phyloP scores from a whole-genome alignment of 2,797 vertebrate species.

The Phoebastria nigripes region DNA sequence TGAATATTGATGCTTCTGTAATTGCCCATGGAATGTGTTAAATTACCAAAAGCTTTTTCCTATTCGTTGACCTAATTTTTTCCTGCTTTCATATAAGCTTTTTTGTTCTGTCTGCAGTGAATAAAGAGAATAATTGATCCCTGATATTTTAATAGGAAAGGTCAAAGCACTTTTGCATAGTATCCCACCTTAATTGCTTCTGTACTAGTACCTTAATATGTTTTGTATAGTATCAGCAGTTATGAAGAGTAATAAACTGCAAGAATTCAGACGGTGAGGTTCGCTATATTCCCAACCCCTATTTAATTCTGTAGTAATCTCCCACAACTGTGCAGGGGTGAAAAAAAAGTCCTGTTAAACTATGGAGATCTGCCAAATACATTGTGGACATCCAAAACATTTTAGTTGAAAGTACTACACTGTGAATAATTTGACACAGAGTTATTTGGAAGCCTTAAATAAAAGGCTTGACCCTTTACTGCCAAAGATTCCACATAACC shows the following conservation, averaged over 20 bases:
- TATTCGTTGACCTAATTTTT: neutral
- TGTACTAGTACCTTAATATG: neutral
- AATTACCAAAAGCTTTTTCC: neutral
- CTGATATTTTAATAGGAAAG: slow-evolving; percentile 42
- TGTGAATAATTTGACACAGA: neutral
- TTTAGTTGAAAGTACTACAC: neutral
- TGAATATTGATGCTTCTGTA: neutral
- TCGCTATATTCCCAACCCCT: neutral
- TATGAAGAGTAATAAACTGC: neutral
- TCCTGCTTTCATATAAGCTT: neutral
- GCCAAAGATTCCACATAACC: neutral
- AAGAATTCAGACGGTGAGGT: neutral
- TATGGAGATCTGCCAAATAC: neutral
- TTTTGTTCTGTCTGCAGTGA: neutral
- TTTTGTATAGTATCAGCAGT: neutral
- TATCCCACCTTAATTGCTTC: slow-evolving; percentile 3
- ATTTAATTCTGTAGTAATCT: neutral
- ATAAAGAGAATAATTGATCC: slow-evolving; percentile 50
- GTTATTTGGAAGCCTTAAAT: neutral
- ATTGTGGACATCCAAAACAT: neutral
- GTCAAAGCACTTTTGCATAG: slow-evolving; percentile 7
- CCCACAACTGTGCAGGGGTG: neutral
- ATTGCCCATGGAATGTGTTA: neutral
- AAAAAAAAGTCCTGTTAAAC: neutral
- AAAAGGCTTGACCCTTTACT: neutral